These are phyloP conservation scores for Oceanites oceanicus DNA, from an alignment of 2,113 vertebrate species.

Conservation along the genomic window DNA sequence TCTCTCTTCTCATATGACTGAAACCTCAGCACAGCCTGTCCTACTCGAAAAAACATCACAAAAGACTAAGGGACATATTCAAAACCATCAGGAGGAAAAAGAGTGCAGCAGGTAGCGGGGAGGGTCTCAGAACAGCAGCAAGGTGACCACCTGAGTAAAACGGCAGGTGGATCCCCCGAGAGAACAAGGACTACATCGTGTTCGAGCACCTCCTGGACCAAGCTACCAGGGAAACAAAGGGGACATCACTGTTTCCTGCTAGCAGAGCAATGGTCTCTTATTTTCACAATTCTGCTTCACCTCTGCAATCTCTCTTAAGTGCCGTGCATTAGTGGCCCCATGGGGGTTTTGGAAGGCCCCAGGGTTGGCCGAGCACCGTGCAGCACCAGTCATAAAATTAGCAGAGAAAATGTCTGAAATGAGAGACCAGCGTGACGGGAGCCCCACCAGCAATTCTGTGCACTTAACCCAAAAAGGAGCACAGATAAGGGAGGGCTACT, in stretches of 20 bases:
- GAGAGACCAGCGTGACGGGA: fast-evolving
- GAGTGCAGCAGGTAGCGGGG: not conserved
- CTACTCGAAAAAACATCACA: not conserved
- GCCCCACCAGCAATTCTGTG: not conserved
- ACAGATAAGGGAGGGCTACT: fast-evolving
- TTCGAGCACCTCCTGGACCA: not conserved
- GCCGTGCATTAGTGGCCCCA: not conserved
- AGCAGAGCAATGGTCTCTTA: not conserved
- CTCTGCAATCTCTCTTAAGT: not conserved
- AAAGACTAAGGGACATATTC: not conserved
- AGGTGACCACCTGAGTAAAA: not conserved
- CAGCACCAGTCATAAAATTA: not conserved
- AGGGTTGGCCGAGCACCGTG: fast-evolving
- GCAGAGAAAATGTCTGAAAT: not conserved
- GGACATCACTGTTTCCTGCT: not conserved
- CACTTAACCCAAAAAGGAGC: not conserved
- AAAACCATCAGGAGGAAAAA: not conserved
- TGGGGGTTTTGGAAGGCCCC: not conserved
- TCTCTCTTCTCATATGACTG: not conserved
- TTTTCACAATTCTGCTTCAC: not conserved
- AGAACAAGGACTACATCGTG: fast-evolving
- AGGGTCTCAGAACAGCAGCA: not conserved
- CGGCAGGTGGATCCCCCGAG: fast-evolving
- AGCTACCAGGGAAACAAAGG: not conserved
- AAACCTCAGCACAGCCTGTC: not conserved